phyloP scores from a whole-genome alignment of 2,797 vertebrate species.

The Graptemys geographica region DNA sequence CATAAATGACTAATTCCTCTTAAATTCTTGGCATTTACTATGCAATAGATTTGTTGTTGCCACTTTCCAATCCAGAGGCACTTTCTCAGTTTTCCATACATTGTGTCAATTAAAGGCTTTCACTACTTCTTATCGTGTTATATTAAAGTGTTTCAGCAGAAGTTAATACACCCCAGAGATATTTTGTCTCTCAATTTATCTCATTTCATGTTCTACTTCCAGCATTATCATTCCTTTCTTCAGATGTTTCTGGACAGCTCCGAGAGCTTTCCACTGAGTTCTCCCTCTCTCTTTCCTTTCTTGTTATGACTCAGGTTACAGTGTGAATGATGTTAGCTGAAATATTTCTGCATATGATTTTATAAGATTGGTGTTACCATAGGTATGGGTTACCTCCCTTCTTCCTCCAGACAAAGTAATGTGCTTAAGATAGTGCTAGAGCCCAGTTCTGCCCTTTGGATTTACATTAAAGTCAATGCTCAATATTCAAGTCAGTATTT shows the following conservation, averaged over 20 bases:
- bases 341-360: background rate
- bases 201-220: constrained; percentile 63
- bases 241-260: constrained; percentile 46
- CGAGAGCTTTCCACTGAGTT: constrained; percentile 6
- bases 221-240: constrained; percentile 51
- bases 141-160: constrained; percentile 26
- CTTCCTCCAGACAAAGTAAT: background rate
- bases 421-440: background rate
- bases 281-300: background rate
- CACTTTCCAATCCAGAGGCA: constrained; percentile 43
- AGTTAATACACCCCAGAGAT: constrained; percentile 61
- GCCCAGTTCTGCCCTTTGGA: background rate
- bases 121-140: constrained; percentile 43
- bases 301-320: background rate
- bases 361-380: background rate
- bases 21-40: no score
- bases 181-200: constrained; percentile 72
- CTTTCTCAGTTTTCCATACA: constrained; percentile 57
- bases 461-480: background rate
- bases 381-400: constrained; percentile 2
- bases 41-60: constrained; percentile 47
- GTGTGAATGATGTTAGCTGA: background rate
- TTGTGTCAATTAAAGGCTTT: constrained; percentile 66
- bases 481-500: background rate
- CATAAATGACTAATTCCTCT: no score